These are phyloP conservation scores for Danio kyathit DNA, from an alignment of 2,797 vertebrate genomes.

Conservation along the genomic window DNA sequence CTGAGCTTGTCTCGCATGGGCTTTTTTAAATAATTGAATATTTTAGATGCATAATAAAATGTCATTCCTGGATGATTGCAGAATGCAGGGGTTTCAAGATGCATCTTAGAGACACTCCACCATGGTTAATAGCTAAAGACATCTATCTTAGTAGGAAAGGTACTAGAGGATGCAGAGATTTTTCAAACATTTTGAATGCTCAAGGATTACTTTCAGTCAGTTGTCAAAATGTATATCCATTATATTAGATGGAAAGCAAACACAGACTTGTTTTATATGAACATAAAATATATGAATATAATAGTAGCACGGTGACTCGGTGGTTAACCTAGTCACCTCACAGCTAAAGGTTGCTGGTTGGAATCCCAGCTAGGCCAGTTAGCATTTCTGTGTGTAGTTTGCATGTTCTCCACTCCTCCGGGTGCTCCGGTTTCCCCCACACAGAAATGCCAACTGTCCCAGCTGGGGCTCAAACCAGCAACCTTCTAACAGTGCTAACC, in stretches of 20 bases:
- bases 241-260: not conserved
- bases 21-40: conserved; percentile 4
- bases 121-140: not conserved
- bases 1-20: not conserved
- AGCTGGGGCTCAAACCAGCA: too few relatives aligned
- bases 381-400: too few relatives aligned
- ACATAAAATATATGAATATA: too few relatives aligned
- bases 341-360: too few relatives aligned
- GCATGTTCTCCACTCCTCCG: too few relatives aligned
- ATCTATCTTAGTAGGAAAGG: not conserved
- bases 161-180: not conserved
- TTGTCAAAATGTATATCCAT: not conserved
- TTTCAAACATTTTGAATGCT: not conserved
- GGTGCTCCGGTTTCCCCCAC: too few relatives aligned
- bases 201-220: not conserved
- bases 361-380: too few relatives aligned
- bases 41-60: conserved; percentile 7
- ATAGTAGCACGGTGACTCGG: too few relatives aligned
- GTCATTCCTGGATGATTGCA: not conserved
- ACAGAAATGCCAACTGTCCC: too few relatives aligned
- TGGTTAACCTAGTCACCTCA: too few relatives aligned
- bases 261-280: not conserved
- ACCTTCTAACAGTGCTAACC: too few relatives aligned
- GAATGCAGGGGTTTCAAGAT: not conserved
- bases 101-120: not conserved